Base-by-base conservation (phyloP, 2,113 vertebrate species). In the Urocolius indicus region DNA sequence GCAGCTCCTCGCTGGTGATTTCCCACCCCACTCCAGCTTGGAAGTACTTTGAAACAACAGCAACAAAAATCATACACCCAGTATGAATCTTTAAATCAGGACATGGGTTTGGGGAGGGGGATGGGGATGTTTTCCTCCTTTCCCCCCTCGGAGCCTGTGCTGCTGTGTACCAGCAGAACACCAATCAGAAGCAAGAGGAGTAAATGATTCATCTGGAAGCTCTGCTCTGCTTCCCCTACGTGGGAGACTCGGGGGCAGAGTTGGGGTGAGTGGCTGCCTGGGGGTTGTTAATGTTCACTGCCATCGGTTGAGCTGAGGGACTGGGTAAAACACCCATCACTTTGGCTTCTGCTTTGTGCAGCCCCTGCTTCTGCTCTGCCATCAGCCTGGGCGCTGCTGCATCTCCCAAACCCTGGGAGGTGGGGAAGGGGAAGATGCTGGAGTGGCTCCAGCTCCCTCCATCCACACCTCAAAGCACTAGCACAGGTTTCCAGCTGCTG, bases 1-100 rank as follows among this genome's bases (percentile, higher is more conserved):
- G n/a, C n/a, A 17, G 41, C 63, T 84, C 73, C 57, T 3, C 30
- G 3, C 17, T 19, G 21, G 84, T 67, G 79, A 13, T 83, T 83
- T 83, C 32, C 38, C 77, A 6, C 72, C 76, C 80, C 12, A 4
- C 61, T 10, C 2, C 41, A 32, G 74, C 84, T 77, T 86, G 24
- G 90, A 89, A 89, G 80, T 26, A 5, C 68, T 51, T 84, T 91
- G 65, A 80, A 94, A 72, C 48, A 82, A 66, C 74, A 19, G 57
- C 95, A 85, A 63, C 57, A 65, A 58, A 90, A 83, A n/a, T 62
- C 18, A 27, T 41, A 36, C 32, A 16, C 72, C 81, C 65, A 0
- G 15, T 48, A 84, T 89, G 80, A 94, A 80, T 89, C 92, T 95
- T 89, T 91, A n/a, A 87, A 95, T 93, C 90, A 84, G 86, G 86